Base-by-base conservation (phyloP, 35 echinoderm and acorn worm genomes). In the Strongylocentrotus purpuratus region DNA sequence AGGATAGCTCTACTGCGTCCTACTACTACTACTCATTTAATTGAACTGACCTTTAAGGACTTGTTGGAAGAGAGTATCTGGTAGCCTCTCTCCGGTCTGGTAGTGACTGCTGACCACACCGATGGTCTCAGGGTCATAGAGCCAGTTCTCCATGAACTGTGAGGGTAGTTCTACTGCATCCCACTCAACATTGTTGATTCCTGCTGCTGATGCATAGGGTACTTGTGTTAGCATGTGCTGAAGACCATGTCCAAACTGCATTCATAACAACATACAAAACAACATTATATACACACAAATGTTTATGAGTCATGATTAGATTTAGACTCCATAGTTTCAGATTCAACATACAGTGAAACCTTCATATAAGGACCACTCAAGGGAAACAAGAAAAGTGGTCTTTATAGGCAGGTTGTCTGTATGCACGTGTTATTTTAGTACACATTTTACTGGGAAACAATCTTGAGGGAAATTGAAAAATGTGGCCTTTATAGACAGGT, bases 141-240 rank as follows among this genome's bases (percentile, higher is more conserved):
- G 55, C 98, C 98, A 99, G 95, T 99, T 99, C 96, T 99, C 98
- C 98, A 99, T 99, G 89, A 99, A 99, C 95, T 99, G 98, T 48
- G 98, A 99, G 0, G 98, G 98, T 47, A 99, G 89, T 17, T 99
- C 98, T 41, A 99, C 98, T 5, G 98, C 98, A 92, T 99, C 98
- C 98, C 98, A 99, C 71, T 99, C 98, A 15, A 99, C 94, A 33
- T 99, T 99, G 93, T 96, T 65, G 28, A 99, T 99, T 15, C 98
- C 98, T 15, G 98, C 98, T 46, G 98, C 97, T 5, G 89, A 86
- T 3, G 96, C 88, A 33, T 99, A 97, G 6, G 95, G 94, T 7
- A 99, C 97, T 17, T 85, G 95, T n/a, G 98, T 99, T 31, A 99
- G 92, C 98, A 99, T 99, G 96, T 99, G 98, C 60, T 99, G 98